phyloP scores from a whole-genome alignment of 2,797 vertebrate species.

The Coregonus ussuriensis region DNA sequence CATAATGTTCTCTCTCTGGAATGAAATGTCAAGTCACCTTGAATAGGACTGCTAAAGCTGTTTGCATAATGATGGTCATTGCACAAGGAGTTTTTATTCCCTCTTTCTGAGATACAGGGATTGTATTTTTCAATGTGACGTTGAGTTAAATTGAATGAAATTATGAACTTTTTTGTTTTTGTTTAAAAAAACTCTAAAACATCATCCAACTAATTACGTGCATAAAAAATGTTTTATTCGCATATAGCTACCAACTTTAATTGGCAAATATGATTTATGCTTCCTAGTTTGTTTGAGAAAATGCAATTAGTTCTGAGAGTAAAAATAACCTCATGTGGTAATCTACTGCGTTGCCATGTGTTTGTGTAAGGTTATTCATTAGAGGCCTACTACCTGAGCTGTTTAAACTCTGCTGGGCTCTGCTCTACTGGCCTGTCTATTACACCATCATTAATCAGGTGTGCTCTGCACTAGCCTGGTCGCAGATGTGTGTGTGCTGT shows the following conservation, averaged over 20 bases:
- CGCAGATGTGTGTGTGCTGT: not conserved
- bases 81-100: conserved; percentile 4
- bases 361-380: conserved; percentile 1
- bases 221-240: no score
- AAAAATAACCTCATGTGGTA: not conserved
- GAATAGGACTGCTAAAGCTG: conserved; percentile 29
- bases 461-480: not conserved
- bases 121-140: not conserved
- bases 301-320: not conserved
- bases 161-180: not conserved
- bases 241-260: not conserved
- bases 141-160: not conserved
- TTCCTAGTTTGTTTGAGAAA: not conserved
- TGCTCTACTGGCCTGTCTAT: not conserved
- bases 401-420: not conserved
- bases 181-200: conserved; percentile 17
- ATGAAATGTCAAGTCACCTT: conserved; percentile 28
- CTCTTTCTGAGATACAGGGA: not conserved
- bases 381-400: not conserved
- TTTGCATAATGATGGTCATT: conserved; percentile 25
- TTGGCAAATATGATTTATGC: conserved; percentile 2
- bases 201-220: not conserved
- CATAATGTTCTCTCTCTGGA: conserved; percentile 27
- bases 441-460: not conserved
- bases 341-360: not conserved